These are phyloP conservation scores for Poecilobothrus nobilitatus DNA, from an alignment of 2,888 invertebrate species.

Conservation along the genomic window DNA sequence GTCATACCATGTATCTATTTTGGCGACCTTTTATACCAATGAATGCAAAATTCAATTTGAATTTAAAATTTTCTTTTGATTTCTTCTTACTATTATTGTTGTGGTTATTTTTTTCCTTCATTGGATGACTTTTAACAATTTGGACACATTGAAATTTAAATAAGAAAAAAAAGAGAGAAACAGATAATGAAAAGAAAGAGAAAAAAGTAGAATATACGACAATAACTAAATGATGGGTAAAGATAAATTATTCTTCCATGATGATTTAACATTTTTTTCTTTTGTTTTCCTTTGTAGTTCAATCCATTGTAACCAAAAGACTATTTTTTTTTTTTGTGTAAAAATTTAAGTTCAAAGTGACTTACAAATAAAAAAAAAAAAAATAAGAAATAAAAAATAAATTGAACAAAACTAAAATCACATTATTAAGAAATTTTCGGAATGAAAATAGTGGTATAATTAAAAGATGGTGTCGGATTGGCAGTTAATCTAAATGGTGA, in stretches of 20 bases:
- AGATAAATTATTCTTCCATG: constrained; percentile 6
- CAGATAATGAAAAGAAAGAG: background rate
- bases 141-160: constrained; percentile 4
- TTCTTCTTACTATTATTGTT: background rate
- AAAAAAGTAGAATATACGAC: background rate
- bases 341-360: too few species aligned
- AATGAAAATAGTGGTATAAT: too few species aligned
- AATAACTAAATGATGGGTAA: background rate
- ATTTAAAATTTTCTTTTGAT: background rate
- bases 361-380: too few species aligned
- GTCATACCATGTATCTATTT: background rate
- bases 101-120: background rate
- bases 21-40: background rate
- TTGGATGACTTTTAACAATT: background rate
- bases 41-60: constrained; percentile 3
- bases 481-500: too few species aligned
- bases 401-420: too few species aligned
- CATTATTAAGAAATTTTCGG: too few species aligned
- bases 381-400: too few species aligned
- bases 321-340: too few species aligned
- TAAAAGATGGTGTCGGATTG: too few species aligned
- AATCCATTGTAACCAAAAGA: too few species aligned
- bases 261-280: background rate
- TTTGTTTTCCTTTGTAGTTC: too few species aligned
- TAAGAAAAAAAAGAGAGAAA: background rate